phyloP scores from a whole-genome alignment of 2,888 invertebrate genomes.

The Calliopum simillimum region DNA sequence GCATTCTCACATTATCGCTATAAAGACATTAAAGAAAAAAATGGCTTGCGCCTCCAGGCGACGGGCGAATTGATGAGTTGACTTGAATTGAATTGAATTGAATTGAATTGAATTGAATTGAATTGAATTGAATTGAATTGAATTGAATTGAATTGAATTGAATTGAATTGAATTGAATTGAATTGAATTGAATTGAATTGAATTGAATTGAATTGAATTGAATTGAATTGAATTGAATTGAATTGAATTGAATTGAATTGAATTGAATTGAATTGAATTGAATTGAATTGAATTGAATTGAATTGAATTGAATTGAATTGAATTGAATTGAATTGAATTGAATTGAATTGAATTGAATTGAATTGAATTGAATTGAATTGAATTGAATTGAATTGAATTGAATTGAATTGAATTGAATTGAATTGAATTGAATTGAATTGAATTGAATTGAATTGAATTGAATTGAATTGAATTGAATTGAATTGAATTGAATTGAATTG shows the following conservation, averaged over 20 bases:
- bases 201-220: background rate
- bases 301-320: background rate
- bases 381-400: constrained; percentile 1
- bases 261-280: background rate
- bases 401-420: constrained; percentile 6
- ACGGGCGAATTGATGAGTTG: background rate
- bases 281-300: background rate
- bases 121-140: background rate
- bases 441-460: constrained; percentile 2
- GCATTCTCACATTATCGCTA: too few relatives aligned
- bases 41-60: too few relatives aligned
- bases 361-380: background rate
- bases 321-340: background rate
- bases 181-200: constrained; percentile 6
- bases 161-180: background rate
- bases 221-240: background rate
- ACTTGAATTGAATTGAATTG: background rate
- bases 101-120: background rate
- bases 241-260: background rate
- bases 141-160: background rate
- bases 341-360: background rate
- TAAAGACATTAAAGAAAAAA: too few relatives aligned
- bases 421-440: background rate
- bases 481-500: background rate
- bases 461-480: background rate